A percentile compares a stretch with the other conserved stretches of the same genome.
Evolutionary conservation across 1,140 invertebrate genomes (phyloP).

Genomic region (Nasonia giraulti): DNA sequence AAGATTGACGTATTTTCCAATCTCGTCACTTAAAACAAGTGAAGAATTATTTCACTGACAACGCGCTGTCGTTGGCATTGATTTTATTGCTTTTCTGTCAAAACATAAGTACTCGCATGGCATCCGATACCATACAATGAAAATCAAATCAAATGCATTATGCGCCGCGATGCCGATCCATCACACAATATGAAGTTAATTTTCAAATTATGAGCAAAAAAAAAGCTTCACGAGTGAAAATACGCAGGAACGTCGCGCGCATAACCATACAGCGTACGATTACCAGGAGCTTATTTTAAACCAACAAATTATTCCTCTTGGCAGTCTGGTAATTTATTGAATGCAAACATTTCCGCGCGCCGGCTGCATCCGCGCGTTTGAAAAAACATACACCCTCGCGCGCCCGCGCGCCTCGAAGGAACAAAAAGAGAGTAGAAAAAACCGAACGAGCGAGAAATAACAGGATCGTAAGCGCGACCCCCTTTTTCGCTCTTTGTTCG

Average conservation of each 20-base stretch:
- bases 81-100: no score
- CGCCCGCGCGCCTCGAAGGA: not conserved
- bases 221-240: not conserved
- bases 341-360: slow-evolving; percentile 8
- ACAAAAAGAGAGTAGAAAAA: not conserved
- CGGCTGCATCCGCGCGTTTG: not conserved
- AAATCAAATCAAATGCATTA: no score
- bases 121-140: no score
- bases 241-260: not conserved
- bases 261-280: no score
- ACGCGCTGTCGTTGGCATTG: no score
- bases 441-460: not conserved
- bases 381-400: not conserved
- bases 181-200: not conserved
- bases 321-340: not conserved
- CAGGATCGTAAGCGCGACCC: not conserved
- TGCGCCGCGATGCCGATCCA: no score
- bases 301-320: not conserved
- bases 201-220: not conserved
- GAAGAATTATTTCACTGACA: no score
- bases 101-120: no score
- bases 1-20: no score
- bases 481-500: slow-evolving; percentile 5
- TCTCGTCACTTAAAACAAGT: no score
- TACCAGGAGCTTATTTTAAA: not conserved